These are phyloP conservation scores for Amphiprion percula DNA, from an alignment of 2,113 vertebrate species.

Conservation along the genomic window DNA sequence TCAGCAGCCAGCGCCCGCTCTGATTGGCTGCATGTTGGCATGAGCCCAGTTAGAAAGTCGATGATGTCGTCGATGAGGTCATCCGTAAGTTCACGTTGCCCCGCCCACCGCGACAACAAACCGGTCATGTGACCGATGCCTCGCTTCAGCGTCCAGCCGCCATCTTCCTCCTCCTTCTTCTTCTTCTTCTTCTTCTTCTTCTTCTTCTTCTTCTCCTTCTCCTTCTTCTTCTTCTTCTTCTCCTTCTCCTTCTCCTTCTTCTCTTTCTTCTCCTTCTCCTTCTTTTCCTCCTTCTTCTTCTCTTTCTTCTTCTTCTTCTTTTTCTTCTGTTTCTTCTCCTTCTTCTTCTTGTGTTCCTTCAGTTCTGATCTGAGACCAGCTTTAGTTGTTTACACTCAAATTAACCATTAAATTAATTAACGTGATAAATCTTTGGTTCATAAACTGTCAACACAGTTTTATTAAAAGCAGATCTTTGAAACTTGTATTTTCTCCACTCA, in stretches of 20 bases:
- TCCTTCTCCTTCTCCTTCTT: neutral
- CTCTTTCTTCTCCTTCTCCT: neutral
- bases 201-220: no score
- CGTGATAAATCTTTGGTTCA: no score
- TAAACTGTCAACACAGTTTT: no score
- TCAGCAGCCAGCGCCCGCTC: conserved; percentile 44
- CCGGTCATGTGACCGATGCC: conserved; percentile 27
- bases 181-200: neutral
- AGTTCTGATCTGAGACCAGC: no score
- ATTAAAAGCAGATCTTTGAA: no score
- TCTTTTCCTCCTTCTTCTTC: neutral
- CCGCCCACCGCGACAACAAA: conserved; percentile 11
- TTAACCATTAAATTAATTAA: no score
- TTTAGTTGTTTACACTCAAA: no score
- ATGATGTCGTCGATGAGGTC: conserved; percentile 42
- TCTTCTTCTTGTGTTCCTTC: neutral
- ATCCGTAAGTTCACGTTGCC: conserved; percentile 52
- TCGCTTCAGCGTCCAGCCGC: conserved; percentile 35
- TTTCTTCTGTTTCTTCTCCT: neutral
- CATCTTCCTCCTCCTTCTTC: neutral
- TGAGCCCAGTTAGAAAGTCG: conserved; percentile 67
- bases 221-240: neutral
- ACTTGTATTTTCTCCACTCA: no score
- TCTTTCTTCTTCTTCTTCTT: neutral
- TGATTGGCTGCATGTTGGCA: conserved; percentile 81